A percentile compares a stretch with the other conserved stretches of the same genome.
Conservation (phyloP, 2,888 invertebrate species). For the Tipula vernalis region DNA sequence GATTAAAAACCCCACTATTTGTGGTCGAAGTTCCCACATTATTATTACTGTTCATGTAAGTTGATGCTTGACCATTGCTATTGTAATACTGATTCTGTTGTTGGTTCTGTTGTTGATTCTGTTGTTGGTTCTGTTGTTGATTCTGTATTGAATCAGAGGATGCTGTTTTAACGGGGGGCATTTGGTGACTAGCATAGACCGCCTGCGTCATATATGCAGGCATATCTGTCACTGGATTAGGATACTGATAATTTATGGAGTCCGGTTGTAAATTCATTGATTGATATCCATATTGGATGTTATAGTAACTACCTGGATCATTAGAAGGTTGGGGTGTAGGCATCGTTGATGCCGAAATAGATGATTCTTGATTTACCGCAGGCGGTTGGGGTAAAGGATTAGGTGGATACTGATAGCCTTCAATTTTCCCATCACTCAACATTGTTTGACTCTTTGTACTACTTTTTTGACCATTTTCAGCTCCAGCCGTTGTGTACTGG, state of each 20-base stretch:
- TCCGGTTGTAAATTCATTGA: not conserved
- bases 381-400: not conserved
- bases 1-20: conserved; percentile 22
- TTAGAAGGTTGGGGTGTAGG: not conserved
- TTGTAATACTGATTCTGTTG: not conserved
- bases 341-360: not conserved
- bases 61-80: conserved; percentile 18
- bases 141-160: not conserved
- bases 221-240: not conserved
- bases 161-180: not conserved
- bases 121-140: not conserved
- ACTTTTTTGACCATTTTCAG: not conserved
- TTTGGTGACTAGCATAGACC: not conserved
- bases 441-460: conserved; percentile 15
- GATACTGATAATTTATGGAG: not conserved
- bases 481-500: conserved; percentile 23
- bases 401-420: not conserved
- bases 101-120: not conserved
- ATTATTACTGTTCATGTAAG: conserved; percentile 31
- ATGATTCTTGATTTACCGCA: not conserved
- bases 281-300: not conserved
- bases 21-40: conserved; percentile 30
- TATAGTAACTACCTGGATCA: conserved; percentile 13
- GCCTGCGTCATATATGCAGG: not conserved
- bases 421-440: not conserved